Evolutionary conservation across 1,140 invertebrate genomes (phyloP), one percentile per base, ranked within the genome.

Genomic region (Hylyphantes graminicola): DNA sequence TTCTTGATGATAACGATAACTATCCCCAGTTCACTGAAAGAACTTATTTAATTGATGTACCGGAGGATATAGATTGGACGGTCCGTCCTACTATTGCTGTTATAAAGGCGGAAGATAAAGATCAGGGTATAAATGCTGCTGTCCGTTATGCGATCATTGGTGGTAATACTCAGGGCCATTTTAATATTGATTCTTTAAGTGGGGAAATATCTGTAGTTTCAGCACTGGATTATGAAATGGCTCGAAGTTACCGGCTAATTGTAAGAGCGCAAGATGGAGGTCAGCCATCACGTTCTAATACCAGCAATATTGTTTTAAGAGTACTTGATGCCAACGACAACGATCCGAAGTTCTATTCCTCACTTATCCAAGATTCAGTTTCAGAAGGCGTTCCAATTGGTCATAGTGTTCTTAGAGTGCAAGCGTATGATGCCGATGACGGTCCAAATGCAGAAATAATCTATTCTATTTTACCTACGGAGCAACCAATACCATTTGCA

Each of bases 281-380:
- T 5, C 94, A 93, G 88, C 96, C 96, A 0, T 94, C 95, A 0
- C 92, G 94, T 51, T 96, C 96, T 0, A 98, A 98, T 89, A 97
- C 95, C 0, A 98, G 96, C 0, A 95, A 96, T 87, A 90, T 99
- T 19, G 89, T 97, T 70, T 93, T 99, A 0, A 95, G 95, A 88
- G 94, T 99, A 0, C 93, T 94, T 85, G 97, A 99, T 89, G 93
- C 97, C 0, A 99, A 99, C 87, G 97, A 99, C 89, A 98, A 99
- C 89, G 91, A 94, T 1, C 96, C 96, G 0, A 90, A 95, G 48
- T 98, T 98, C 90, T 97, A 97, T 88, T 96, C 96, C 0, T 94
- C 94, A 8, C 92, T 96, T 48, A 97, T 97, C 89, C 95, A 97
- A 90, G 96, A 98, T 90, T 94, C 95, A 9, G 95, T 98, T 8